Percentiles rank a stretch among this genome's conserved stretches.
These are phyloP conservation scores for Microvelia longipes DNA, from an alignment of 1,140 invertebrate genomes.

Conservation along the genomic window DNA sequence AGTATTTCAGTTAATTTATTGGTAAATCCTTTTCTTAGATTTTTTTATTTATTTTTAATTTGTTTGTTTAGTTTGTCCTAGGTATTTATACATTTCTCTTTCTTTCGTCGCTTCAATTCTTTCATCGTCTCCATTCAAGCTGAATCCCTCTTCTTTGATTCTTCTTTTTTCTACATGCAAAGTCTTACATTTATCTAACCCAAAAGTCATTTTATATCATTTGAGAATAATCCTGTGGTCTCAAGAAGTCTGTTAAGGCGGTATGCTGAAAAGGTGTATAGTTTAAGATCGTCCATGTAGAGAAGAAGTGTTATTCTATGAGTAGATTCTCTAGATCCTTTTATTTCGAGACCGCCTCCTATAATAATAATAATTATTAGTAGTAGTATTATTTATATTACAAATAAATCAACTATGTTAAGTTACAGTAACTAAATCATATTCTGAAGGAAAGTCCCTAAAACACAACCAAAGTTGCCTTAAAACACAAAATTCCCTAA, in stretches of 20 bases:
- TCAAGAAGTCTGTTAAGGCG: neutral
- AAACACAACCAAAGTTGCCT: no score
- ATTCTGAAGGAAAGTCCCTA: no score
- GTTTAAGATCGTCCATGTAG: neutral
- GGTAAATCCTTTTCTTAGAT: neutral
- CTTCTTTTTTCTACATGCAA: neutral
- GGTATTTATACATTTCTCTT: neutral
- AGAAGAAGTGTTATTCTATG: neutral
- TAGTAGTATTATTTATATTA: no score
- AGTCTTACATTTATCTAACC: neutral
- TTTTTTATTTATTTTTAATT: neutral
- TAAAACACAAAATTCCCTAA: no score
- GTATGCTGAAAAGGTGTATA: neutral
- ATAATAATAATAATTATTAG: neutral
- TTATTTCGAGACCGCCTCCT: neutral
- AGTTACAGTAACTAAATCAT: no score
- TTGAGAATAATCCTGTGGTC: neutral
- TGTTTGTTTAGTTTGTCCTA: neutral
- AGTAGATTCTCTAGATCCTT: neutral
- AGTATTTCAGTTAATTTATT: neutral
- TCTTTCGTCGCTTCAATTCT: neutral
- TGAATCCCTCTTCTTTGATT: neutral
- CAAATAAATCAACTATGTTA: no score
- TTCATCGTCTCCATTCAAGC: neutral
- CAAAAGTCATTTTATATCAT: neutral